phyloP scores from a whole-genome alignment of 35 echinoderm and acorn worm genomes.

The Nesometra sesokonis region DNA sequence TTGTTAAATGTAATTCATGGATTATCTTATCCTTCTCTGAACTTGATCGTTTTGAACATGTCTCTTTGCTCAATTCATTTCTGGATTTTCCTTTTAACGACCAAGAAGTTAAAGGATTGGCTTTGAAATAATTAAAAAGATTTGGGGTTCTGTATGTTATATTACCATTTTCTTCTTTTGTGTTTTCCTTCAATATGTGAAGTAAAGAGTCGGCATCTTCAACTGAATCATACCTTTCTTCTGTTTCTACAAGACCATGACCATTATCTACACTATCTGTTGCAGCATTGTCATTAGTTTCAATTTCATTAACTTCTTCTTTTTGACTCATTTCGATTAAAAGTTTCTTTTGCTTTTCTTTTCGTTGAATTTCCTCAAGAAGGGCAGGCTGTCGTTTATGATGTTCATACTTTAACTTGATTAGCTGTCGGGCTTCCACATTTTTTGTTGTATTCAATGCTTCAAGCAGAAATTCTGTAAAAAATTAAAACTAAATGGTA shows the following conservation, averaged over 20 bases:
- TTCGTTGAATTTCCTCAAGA: background rate
- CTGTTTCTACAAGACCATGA: background rate
- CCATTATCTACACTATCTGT: background rate
- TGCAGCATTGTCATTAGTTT: background rate
- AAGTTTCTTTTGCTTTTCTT: background rate
- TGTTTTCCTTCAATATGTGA: background rate
- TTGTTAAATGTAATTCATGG: background rate
- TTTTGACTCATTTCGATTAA: background rate
- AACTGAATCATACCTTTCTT: background rate
- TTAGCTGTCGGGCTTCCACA: background rate
- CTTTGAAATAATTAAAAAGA: background rate
- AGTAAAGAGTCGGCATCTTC: background rate
- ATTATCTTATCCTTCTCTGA: background rate
- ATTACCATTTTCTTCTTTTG: background rate
- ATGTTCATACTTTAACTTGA: background rate
- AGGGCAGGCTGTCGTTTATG: background rate
- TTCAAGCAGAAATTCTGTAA: background rate
- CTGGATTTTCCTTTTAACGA: background rate
- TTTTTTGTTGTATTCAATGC: background rate
- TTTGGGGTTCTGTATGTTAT: background rate
- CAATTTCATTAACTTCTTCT: background rate
- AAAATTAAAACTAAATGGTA: too few species aligned
- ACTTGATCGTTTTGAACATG: background rate
- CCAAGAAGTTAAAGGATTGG: background rate
- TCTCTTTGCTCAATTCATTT: background rate